Evolutionary conservation across 1,140 invertebrate genomes (phyloP), one percentile per base, ranked within the genome.

Genomic region (Macrostomum lignano): DNA sequence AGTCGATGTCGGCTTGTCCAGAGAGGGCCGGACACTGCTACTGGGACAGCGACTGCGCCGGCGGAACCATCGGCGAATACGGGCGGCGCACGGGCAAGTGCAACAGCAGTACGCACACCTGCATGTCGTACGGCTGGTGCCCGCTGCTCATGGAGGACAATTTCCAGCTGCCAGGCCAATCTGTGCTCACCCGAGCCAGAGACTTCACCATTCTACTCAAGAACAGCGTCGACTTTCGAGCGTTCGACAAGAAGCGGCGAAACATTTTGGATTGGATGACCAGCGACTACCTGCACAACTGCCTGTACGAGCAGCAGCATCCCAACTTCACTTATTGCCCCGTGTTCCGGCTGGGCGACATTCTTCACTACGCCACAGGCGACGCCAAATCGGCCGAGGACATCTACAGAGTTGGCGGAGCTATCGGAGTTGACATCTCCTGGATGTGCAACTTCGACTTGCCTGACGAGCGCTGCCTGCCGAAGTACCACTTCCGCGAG

Each of bases 61-160:
- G 3, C 9, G 33, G 42, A 7, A n/a, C 26, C 20, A 13, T 17
- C n/a, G 26, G 14, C 6, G 32, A 25, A 14, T 25, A 15, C 19
- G 61, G 61, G 44, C 40, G 54, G 11, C 44, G 44, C 37, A 65
- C 61, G 25, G 62, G 61, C 10, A 39, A 41, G 7, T 65, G 62
- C 47, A 36, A 55, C 20, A 29, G 42, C 3, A 24, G 21, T 7
- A 33, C 32, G 4, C 23, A 33, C 17, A 15, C 17, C 3, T 33
- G 32, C 19, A 14, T 24, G 26, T 24, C 26, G 17, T 23, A 24
- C 15, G 32, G 32, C 7, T 33, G 32, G 32, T 33, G 32, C 19
- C 32, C 32, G 4, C 23, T 24, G 3, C 21, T 24, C 23, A 13
- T 14, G n/a, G 15, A 33, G 14, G 36, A 38, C 14, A 28, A 9